A percentile compares a stretch with the other conserved stretches of the same genome.
These are phyloP conservation scores for Petromus typicus DNA, from an alignment of 2,113 vertebrate genomes.

Conservation along the genomic window DNA sequence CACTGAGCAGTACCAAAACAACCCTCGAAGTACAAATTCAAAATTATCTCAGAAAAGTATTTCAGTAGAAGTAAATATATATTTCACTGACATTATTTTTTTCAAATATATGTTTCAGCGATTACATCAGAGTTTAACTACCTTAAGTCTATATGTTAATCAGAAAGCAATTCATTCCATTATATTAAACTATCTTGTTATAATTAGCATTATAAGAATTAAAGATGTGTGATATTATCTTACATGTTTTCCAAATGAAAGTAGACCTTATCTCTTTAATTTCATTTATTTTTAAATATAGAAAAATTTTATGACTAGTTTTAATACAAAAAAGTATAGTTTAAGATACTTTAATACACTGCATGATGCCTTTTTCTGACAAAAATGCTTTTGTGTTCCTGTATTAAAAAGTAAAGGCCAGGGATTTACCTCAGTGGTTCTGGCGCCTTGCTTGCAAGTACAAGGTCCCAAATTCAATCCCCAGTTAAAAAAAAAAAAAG, in stretches of 20 bases:
- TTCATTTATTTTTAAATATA: neutral
- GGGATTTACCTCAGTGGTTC: too few relatives aligned
- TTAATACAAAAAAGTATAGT: slow-evolving; percentile 18
- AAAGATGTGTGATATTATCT: neutral
- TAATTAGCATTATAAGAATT: neutral
- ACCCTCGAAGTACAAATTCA: neutral
- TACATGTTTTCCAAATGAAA: slow-evolving; percentile 55
- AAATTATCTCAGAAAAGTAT: slow-evolving; percentile 30
- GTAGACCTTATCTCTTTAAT: neutral
- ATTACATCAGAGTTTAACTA: neutral
- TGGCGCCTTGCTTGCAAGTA: too few relatives aligned
- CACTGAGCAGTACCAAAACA: neutral
- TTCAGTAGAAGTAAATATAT: neutral
- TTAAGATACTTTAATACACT: slow-evolving; percentile 46
- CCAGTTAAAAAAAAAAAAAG: too few relatives aligned
- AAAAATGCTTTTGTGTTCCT: slow-evolving; percentile 46
- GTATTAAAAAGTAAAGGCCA: slow-evolving; percentile 17
- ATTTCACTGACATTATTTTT: neutral
- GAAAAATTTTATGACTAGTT: slow-evolving; percentile 37
- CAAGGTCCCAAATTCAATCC: too few relatives aligned
- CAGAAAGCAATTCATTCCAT: neutral
- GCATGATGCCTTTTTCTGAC: slow-evolving; percentile 53
- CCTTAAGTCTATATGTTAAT: neutral
- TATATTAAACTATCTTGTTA: neutral
- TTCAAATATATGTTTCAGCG: slow-evolving; percentile 23